Conservation (phyloP, 2,113 vertebrate genomes). For the Isichthys henryi region DNA sequence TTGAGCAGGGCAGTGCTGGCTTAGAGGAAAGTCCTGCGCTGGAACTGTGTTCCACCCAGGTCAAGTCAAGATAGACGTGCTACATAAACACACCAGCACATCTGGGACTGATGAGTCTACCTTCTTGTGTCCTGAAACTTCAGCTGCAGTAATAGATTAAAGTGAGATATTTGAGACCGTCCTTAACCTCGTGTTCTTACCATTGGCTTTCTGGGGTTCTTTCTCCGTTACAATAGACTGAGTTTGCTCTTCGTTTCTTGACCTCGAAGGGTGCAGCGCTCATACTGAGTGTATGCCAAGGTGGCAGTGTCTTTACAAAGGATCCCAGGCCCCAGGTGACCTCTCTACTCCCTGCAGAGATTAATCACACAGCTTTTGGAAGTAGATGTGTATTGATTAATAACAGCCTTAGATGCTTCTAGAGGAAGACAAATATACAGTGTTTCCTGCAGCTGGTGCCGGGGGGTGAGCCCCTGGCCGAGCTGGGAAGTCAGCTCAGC, state of each 20-base stretch:
- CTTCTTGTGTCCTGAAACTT: neutral
- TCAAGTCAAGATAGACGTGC: neutral
- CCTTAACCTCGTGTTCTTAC: neutral
- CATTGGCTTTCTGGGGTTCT: neutral
- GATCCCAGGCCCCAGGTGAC: neutral
- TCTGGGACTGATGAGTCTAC: neutral
- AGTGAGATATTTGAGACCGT: neutral
- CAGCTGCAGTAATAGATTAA: neutral
- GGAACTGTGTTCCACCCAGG: neutral
- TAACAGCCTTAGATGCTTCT: conserved; percentile 30
- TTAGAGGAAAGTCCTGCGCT: neutral
- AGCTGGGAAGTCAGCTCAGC: conserved; percentile 18
- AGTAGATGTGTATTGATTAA: conserved; percentile 25
- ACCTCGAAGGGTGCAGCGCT: neutral
- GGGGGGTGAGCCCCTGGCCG: neutral
- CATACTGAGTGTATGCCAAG: neutral
- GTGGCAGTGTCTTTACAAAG: neutral
- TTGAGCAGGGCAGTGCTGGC: neutral
- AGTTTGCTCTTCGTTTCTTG: neutral
- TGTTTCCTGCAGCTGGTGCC: conserved; percentile 19
- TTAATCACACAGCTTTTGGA: conserved; percentile 24
- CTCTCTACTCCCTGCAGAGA: conserved; percentile 14
- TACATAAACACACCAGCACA: neutral
- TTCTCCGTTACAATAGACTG: neutral
- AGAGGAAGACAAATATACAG: conserved; percentile 32